These are phyloP conservation scores for Coleophora deauratella DNA, from an alignment of 2,888 invertebrate species.

Conservation along the genomic window DNA sequence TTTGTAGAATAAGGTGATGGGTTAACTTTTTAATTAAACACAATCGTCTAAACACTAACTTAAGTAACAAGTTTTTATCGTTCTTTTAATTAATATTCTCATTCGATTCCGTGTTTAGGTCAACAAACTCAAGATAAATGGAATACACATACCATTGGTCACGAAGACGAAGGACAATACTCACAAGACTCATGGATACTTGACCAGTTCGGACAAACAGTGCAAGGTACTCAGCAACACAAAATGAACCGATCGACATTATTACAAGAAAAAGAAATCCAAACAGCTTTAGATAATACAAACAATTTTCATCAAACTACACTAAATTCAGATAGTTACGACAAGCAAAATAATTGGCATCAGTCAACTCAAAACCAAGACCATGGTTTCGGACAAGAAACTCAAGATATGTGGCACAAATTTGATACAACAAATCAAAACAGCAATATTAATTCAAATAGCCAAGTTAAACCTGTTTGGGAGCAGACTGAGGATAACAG, in stretches of 20 bases:
- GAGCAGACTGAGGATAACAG: slow-evolving; percentile 8
- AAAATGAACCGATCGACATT: neutral
- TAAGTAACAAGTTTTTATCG: too few relatives aligned
- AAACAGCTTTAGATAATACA: neutral
- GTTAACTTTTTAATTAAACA: too few relatives aligned
- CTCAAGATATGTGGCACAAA: slow-evolving; percentile 1
- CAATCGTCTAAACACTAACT: too few relatives aligned
- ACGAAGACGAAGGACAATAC: too few relatives aligned
- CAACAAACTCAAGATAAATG: slow-evolving; percentile 25
- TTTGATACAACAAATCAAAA: slow-evolving; percentile 1
- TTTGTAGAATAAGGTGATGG: too few relatives aligned
- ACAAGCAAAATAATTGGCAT: slow-evolving; percentile 13
- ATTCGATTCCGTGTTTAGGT: slow-evolving; percentile 10
- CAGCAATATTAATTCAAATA: neutral
- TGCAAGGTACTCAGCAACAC: neutral
- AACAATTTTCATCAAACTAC: neutral
- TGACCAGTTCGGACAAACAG: slow-evolving; percentile 24
- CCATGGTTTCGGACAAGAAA: neutral
- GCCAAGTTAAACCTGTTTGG: slow-evolving; percentile 8
- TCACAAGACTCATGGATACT: slow-evolving; percentile 1
- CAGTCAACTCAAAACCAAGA: neutral
- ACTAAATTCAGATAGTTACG: slow-evolving; percentile 9
- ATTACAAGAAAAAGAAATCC: neutral
- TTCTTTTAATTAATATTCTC: too few relatives aligned
- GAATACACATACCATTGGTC: slow-evolving; percentile 5